phyloP scores from a whole-genome alignment of 2,113 vertebrate genomes.

The Neotoma lepida region DNA sequence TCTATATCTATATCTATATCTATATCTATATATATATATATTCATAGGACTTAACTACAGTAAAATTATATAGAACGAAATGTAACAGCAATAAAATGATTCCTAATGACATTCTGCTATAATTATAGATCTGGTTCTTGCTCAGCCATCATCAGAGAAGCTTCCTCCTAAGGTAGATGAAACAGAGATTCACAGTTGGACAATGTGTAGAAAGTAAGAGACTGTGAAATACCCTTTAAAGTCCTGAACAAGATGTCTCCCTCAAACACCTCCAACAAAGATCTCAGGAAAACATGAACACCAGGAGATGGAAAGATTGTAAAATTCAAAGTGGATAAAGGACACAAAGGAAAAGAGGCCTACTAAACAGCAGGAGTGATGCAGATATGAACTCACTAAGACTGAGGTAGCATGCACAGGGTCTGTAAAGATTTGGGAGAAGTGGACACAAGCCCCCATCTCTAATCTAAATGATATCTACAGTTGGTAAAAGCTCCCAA shows the following conservation, averaged over 20 bases:
- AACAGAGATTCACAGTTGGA: background rate
- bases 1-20: background rate
- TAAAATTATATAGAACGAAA: background rate
- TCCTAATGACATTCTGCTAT: background rate
- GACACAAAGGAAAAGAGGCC: background rate
- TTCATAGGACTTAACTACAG: background rate
- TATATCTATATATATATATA: background rate
- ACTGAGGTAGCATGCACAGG: background rate
- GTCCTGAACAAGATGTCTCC: background rate
- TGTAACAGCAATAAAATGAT: background rate
- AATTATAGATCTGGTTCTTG: background rate
- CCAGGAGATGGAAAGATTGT: background rate
- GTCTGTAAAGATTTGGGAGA: background rate
- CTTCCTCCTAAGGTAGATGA: background rate
- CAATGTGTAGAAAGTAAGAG: background rate
- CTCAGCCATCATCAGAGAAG: background rate
- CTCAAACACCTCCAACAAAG: rapidly evolving
- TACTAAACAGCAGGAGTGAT: background rate
- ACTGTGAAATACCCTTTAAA: background rate
- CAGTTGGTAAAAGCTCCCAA: background rate
- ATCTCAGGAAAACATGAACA: background rate
- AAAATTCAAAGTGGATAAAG: background rate
- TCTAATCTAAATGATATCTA: background rate
- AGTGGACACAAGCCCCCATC: rapidly evolving
- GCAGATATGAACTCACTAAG: background rate